A percentile compares a stretch with the other conserved stretches of the same genome.
Conservation (phyloP, 2,797 vertebrate genomes). For the Gouania willdenowi region DNA sequence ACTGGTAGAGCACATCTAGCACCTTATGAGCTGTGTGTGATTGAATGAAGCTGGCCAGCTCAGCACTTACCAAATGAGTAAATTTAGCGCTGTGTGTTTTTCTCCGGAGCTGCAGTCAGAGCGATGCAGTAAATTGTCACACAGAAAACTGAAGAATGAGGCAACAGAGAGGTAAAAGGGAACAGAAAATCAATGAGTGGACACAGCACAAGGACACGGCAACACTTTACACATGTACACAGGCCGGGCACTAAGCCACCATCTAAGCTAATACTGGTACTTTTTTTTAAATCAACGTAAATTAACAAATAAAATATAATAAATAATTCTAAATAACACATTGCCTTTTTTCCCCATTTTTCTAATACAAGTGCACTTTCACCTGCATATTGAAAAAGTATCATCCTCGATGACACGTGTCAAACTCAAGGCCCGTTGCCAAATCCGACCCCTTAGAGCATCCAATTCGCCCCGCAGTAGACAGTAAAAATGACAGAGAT, state of each 20-base stretch:
- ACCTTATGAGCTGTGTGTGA: neutral
- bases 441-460: no score
- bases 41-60: slow-evolving; percentile 12
- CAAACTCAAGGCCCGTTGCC: no score
- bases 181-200: slow-evolving; percentile 53
- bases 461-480: no score
- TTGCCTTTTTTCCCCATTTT: no score
- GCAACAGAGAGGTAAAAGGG: slow-evolving; percentile 28
- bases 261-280: no score
- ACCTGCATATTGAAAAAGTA: no score
- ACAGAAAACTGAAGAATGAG: slow-evolving; percentile 37
- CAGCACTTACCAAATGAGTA: slow-evolving; percentile 13
- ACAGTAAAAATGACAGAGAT: no score
- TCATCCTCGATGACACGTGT: no score
- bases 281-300: no score
- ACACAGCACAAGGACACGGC: slow-evolving; percentile 12
- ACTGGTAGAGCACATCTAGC: slow-evolving; percentile 8
- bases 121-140: slow-evolving; percentile 24
- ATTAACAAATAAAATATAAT: no score
- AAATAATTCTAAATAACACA: no score
- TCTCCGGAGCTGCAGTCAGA: slow-evolving; percentile 18
- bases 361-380: no score
- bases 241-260: slow-evolving; percentile 1
- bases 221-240: slow-evolving; percentile 4
- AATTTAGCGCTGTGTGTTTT: slow-evolving; percentile 20